Percentiles rank a stretch among this genome's conserved stretches.
Evolutionary conservation across 2,797 vertebrate genomes (phyloP).

Genomic region (Bovichtus variegatus): DNA sequence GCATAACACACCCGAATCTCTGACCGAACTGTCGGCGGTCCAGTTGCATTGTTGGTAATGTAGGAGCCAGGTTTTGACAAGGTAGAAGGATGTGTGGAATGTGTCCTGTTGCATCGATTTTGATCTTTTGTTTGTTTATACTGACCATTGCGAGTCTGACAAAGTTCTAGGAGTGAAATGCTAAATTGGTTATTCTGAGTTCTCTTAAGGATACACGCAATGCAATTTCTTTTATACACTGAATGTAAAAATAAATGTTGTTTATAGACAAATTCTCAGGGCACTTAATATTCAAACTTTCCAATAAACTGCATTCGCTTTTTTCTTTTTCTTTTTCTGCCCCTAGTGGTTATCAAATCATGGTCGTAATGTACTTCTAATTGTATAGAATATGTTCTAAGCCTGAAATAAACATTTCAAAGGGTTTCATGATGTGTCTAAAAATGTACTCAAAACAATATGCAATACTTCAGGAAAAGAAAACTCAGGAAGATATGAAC

Average conservation of each 20-base stretch:
- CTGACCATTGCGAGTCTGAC: neutral
- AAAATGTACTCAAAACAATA: neutral
- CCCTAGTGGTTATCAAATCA: neutral
- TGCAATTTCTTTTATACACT: neutral
- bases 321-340: no score
- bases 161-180: neutral
- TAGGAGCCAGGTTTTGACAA: neutral
- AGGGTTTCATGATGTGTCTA: neutral
- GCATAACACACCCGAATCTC: neutral
- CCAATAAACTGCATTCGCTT: neutral
- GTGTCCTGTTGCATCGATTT: neutral
- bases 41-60: neutral
- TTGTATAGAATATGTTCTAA: neutral
- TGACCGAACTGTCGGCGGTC: fast-evolving
- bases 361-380: neutral
- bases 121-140: neutral
- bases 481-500: neutral
- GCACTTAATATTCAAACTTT: neutral
- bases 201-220: neutral
- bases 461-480: neutral
- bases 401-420: neutral
- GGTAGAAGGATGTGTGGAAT: neutral
- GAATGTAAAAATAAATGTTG: neutral
- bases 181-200: neutral
- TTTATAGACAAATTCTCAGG: neutral